These are phyloP conservation scores for Lumbricus terrestris DNA, from an alignment of 2,888 invertebrate species.

Conservation along the genomic window DNA sequence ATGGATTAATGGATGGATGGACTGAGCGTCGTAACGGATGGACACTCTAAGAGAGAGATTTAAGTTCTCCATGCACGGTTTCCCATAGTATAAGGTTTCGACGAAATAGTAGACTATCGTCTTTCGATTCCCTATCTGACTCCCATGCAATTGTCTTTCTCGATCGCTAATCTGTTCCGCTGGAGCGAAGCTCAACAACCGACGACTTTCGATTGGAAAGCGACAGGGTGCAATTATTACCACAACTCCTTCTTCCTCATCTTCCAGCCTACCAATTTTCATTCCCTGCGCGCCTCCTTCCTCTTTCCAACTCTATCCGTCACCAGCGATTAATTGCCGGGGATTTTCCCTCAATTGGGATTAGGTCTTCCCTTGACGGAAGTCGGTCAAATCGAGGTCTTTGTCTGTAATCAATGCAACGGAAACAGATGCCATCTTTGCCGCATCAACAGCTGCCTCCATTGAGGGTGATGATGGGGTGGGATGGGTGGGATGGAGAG, in stretches of 20 bases:
- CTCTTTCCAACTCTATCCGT: background rate
- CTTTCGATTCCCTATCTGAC: background rate
- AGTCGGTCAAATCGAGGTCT: background rate
- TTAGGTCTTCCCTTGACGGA: background rate
- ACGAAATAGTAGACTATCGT: too few species aligned
- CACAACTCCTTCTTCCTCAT: background rate
- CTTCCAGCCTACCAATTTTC: background rate
- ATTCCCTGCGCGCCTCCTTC: background rate
- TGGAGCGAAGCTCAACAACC: background rate
- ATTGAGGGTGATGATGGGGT: background rate
- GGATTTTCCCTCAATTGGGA: background rate
- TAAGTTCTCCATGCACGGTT: background rate
- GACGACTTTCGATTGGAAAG: background rate
- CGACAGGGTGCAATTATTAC: background rate
- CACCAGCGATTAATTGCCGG: background rate
- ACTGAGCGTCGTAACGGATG: background rate
- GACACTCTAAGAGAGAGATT: background rate
- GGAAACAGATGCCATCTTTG: background rate
- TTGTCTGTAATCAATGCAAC: background rate
- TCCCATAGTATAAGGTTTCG: background rate
- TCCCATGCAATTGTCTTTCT: too few species aligned
- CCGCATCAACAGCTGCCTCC: background rate
- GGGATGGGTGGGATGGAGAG: background rate
- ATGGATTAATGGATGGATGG: background rate
- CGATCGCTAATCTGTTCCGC: too few species aligned